A percentile compares a stretch with the other conserved stretches of the same genome.
These are phyloP conservation scores for Hydropsyche betteni DNA, from an alignment of 2,888 invertebrate genomes.

Conservation along the genomic window DNA sequence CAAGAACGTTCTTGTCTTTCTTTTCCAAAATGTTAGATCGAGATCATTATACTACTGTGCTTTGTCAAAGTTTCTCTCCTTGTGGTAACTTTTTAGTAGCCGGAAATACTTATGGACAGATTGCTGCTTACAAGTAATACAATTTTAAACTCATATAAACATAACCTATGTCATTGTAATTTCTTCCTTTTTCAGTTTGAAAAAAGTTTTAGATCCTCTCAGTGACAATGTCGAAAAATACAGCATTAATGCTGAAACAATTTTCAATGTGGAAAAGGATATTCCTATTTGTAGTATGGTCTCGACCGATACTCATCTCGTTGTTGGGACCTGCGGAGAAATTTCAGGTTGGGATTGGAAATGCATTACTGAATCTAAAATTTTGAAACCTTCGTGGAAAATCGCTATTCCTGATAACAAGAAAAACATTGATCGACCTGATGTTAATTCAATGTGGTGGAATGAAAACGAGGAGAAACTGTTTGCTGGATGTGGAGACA, in stretches of 20 bases:
- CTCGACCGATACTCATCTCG: constrained; percentile 72
- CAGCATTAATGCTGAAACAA: constrained; percentile 70
- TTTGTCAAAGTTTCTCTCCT: constrained; percentile 83
- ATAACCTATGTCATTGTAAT: constrained; percentile 34
- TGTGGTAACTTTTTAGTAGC: constrained; percentile 84
- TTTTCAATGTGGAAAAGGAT: constrained; percentile 69
- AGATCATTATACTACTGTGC: constrained; percentile 80
- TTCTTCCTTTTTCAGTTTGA: constrained; percentile 64
- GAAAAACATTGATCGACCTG: constrained; percentile 77
- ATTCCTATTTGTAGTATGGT: constrained; percentile 75
- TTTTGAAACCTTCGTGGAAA: constrained; percentile 73
- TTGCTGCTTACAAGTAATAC: constrained; percentile 82
- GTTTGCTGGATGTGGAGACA: constrained; percentile 88
- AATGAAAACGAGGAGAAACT: constrained; percentile 69
- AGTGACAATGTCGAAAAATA: constrained; percentile 64
- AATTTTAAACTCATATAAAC: constrained; percentile 20
- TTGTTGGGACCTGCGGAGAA: constrained; percentile 79
- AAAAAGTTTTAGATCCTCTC: constrained; percentile 69
- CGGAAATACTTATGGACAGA: constrained; percentile 85
- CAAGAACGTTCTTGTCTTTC: constrained; percentile 17
- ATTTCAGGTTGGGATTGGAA: constrained; percentile 83
- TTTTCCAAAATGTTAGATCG: constrained; percentile 62
- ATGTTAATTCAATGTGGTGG: constrained; percentile 79
- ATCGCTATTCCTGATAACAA: constrained; percentile 72
- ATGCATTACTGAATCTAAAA: constrained; percentile 68